phyloP scores from a whole-genome alignment of 2,113 vertebrate genomes.

The Hydropotes inermis region DNA sequence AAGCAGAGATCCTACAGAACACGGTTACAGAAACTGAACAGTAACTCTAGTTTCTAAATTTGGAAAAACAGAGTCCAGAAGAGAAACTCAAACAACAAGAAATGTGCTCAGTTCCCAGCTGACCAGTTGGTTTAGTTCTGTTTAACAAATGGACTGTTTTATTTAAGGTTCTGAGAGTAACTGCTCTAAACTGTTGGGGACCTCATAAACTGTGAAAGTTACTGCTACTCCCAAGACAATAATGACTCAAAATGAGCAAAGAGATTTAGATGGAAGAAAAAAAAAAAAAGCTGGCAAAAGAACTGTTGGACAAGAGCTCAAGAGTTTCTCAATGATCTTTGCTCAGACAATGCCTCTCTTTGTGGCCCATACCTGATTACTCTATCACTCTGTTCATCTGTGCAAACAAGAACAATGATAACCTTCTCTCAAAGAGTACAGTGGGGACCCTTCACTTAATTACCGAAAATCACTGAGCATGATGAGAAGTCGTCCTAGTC shows the following conservation, averaged over 20 bases:
- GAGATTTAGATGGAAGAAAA: not conserved
- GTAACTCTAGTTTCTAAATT: not conserved
- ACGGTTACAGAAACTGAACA: not conserved
- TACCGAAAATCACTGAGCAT: constrained; percentile 43
- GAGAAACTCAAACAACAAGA: not conserved
- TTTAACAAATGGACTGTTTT: not conserved
- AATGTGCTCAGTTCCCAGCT: not conserved
- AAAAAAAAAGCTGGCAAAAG: not conserved
- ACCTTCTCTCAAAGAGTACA: constrained; percentile 65
- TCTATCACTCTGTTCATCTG: constrained; percentile 68
- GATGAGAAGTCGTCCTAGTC: not conserved
- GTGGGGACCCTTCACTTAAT: constrained; percentile 63
- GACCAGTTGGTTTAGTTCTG: not conserved
- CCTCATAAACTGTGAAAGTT: not conserved
- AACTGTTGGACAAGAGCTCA: not conserved
- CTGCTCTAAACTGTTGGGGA: not conserved
- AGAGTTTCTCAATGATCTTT: constrained; percentile 54
- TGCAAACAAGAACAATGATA: constrained; percentile 70
- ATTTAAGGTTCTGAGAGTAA: not conserved
- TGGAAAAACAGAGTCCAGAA: not conserved
- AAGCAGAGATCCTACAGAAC: not conserved
- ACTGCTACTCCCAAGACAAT: not conserved
- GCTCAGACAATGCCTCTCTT: constrained; percentile 53
- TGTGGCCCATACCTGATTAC: constrained; percentile 54
- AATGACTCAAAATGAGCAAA: constrained; percentile 26